Conservation (phyloP, 2,113 vertebrate species). For the Stomatorhinus ivindoensis region DNA sequence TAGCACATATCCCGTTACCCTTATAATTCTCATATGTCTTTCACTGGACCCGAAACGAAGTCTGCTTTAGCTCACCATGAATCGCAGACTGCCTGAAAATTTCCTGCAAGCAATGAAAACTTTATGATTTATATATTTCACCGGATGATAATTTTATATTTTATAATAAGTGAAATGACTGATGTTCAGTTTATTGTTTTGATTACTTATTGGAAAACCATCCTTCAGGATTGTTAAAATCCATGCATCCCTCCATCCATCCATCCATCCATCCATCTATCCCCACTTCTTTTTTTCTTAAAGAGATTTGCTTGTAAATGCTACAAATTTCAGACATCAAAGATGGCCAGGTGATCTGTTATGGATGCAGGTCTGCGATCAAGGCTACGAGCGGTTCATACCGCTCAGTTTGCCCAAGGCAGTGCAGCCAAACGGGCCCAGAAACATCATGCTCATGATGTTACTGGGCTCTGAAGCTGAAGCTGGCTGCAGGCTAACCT, state of each 20-base stretch:
- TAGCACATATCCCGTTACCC: constrained; percentile 19
- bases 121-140: neutral
- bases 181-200: neutral
- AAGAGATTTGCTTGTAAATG: neutral
- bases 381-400: neutral
- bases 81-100: constrained; percentile 1
- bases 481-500: neutral
- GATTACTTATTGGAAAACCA: neutral
- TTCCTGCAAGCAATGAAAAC: neutral
- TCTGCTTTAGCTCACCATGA: constrained; percentile 38
- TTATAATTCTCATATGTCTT: neutral
- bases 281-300: neutral
- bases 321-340: neutral
- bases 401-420: neutral
- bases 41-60: neutral
- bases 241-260: neutral
- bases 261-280: neutral
- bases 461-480: neutral
- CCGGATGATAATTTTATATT: neutral
- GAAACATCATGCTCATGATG: neutral
- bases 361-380: neutral
- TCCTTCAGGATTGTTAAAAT: neutral
- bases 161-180: neutral
- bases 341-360: neutral
- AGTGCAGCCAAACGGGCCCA: neutral